Evolutionary conservation across 2,797 vertebrate species (phyloP).

Genomic region (Ibycter americanus): DNA sequence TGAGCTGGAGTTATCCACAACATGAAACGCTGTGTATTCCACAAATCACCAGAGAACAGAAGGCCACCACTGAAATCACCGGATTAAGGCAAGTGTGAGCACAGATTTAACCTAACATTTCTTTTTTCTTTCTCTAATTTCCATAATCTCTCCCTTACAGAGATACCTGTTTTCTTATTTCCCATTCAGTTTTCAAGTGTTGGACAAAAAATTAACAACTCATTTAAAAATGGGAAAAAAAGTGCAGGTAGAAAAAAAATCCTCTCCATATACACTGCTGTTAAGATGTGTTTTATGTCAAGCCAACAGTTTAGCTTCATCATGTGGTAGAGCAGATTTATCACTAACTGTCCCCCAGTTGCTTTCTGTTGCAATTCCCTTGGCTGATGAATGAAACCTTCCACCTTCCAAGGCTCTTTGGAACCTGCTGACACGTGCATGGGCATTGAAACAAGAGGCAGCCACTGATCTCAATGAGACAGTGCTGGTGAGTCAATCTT

Average conservation of each 20-base stretch:
- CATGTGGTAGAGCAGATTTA: background rate
- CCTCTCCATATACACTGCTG: background rate
- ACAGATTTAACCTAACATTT: constrained; percentile 10
- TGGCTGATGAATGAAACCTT: background rate
- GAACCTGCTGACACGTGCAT: background rate
- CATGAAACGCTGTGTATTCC: background rate
- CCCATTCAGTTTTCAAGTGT: background rate
- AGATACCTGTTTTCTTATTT: background rate
- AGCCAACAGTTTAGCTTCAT: background rate
- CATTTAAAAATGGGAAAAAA: background rate
- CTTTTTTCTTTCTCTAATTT: constrained; percentile 12
- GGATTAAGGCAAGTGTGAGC: constrained; percentile 31
- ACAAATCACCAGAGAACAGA: constrained; percentile 33
- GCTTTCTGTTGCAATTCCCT: background rate
- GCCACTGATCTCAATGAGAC: background rate
- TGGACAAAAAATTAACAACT: background rate
- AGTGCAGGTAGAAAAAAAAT: background rate
- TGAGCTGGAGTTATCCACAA: background rate
- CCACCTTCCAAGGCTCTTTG: background rate
- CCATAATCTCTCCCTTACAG: background rate
- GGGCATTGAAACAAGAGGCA: background rate
- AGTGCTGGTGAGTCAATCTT: background rate
- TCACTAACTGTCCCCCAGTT: background rate
- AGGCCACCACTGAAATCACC: constrained; percentile 29
- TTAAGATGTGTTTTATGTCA: background rate